Conservation (phyloP, 2,113 vertebrate species). For the Oreochromis niloticus region DNA sequence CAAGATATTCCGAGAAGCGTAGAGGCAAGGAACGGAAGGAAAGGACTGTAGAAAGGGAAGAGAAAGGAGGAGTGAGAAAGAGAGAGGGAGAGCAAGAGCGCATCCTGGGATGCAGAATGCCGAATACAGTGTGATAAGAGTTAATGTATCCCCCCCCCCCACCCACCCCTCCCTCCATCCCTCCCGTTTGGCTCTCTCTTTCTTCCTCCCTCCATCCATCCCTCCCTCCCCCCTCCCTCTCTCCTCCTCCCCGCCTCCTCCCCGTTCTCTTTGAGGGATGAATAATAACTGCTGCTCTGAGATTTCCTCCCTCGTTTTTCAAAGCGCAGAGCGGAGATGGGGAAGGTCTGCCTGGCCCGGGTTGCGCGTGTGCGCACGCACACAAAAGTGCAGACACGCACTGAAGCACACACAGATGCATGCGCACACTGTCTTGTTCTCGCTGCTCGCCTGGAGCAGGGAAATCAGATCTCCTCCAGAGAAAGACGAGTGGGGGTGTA, state of each 20-base stretch:
- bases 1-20: slow-evolving; percentile 42
- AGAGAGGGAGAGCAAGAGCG: slow-evolving; percentile 12
- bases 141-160: slow-evolving; percentile 61
- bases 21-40: slow-evolving; percentile 35
- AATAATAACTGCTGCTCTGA: slow-evolving; percentile 76
- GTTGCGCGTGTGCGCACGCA: slow-evolving; percentile 6
- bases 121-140: slow-evolving; percentile 67
- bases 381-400: background rate
- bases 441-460: slow-evolving; percentile 63
- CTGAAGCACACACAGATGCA: slow-evolving; percentile 11
- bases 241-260: slow-evolving; percentile 31
- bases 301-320: slow-evolving; percentile 74
- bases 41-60: slow-evolving; percentile 24
- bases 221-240: too few relatives aligned
- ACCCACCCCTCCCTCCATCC: slow-evolving; percentile 23
- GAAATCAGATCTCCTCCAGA: slow-evolving; percentile 69
- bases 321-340: slow-evolving; percentile 69
- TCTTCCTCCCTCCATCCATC: background rate
- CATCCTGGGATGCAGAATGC: slow-evolving; percentile 63
- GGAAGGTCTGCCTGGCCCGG: slow-evolving; percentile 69
- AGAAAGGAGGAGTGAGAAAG: slow-evolving; percentile 14
- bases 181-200: slow-evolving; percentile 64
- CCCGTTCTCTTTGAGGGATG: slow-evolving; percentile 72
- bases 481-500: slow-evolving; percentile 11
- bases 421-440: slow-evolving; percentile 58